Evolutionary conservation across 2,888 invertebrate species (phyloP).

Genomic region (Ormyrus thymus): DNA sequence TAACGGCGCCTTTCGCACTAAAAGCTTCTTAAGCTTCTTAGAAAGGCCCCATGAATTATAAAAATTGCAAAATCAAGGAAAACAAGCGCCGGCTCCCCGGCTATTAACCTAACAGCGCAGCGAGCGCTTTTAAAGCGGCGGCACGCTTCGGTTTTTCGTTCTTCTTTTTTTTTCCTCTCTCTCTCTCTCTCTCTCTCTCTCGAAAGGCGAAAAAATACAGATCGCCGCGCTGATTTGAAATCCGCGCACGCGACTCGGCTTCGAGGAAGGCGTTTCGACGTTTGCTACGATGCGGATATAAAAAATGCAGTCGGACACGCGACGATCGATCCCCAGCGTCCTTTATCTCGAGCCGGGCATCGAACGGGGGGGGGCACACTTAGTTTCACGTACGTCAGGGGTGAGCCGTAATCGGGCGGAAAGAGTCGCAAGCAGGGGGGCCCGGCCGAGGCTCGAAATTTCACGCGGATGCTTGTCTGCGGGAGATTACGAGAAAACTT

Average conservation of each 20-base stretch:
- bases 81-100: too few relatives aligned
- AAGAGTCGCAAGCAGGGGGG: slow-evolving; percentile 7
- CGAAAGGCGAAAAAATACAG: too few relatives aligned
- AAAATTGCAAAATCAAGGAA: too few relatives aligned
- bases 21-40: slow-evolving; percentile 14
- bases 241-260: background rate
- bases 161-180: too few relatives aligned
- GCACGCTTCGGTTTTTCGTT: too few relatives aligned
- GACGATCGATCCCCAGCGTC: background rate
- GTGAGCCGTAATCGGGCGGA: slow-evolving; percentile 23
- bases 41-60: background rate
- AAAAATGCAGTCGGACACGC: slow-evolving; percentile 21
- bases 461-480: slow-evolving; percentile 8
- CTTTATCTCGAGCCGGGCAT: background rate
- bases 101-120: too few relatives aligned
- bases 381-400: background rate
- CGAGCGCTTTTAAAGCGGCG: too few relatives aligned
- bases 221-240: too few relatives aligned
- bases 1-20: background rate
- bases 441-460: background rate
- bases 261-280: background rate
- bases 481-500: slow-evolving; percentile 13
- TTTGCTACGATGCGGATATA: background rate
- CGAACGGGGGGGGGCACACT: background rate
- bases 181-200: too few relatives aligned